Evolutionary conservation across 2,888 invertebrate species (phyloP).

Genomic region (Leptura quadrifasciata): DNA sequence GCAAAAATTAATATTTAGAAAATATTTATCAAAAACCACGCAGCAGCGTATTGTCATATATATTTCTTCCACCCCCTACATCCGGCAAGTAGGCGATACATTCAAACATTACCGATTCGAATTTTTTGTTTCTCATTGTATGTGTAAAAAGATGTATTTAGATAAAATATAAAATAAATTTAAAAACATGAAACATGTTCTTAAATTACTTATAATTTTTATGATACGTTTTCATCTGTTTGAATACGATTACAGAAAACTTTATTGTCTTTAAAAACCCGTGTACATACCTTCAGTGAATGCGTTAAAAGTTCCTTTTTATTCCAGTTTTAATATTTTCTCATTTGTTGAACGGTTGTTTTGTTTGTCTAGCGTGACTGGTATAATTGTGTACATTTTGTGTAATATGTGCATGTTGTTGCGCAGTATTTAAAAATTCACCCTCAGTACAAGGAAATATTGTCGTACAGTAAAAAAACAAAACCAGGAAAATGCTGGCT

Average conservation of each 20-base stretch:
- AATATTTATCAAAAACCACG: no score
- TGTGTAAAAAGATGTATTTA: no score
- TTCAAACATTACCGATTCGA: no score
- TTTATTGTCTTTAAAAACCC: not conserved
- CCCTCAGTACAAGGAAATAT: slow-evolving; percentile 15
- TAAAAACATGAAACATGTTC: no score
- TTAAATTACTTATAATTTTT: not conserved
- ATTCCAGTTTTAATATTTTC: slow-evolving; percentile 22
- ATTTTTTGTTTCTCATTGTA: no score
- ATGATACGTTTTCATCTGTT: not conserved
- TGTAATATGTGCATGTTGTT: slow-evolving; percentile 31
- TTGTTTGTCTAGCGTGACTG: slow-evolving; percentile 36
- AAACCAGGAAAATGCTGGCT: slow-evolving; percentile 10
- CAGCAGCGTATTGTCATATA: no score
- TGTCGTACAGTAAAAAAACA: slow-evolving; percentile 4
- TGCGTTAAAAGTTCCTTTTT: slow-evolving; percentile 23
- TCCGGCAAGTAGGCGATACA: no score
- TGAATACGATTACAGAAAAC: not conserved
- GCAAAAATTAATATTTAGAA: no score
- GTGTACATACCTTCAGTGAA: slow-evolving; percentile 8
- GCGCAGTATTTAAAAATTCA: slow-evolving; percentile 31
- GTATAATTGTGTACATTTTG: slow-evolving; percentile 35
- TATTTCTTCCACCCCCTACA: no score
- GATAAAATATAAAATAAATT: no score
- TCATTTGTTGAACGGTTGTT: slow-evolving; percentile 28